These are phyloP conservation scores for mouse (Mus musculus) DNA, from an alignment of 2,113 vertebrate species.

Conservation along the genomic window GRCm39 chr1:79460001-79460500, in stretches of 20 bases:
- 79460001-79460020: not conserved
- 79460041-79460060: not conserved
- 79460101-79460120: not conserved
- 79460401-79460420: not conserved
- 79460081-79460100: not conserved
- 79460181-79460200: not conserved
- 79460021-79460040: too few relatives aligned
- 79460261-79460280: too few relatives aligned
- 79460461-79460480: too few relatives aligned
- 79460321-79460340: not conserved
- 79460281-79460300: not conserved
- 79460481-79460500: too few relatives aligned
- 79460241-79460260: not conserved
- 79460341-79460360: not conserved
- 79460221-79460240: not conserved
- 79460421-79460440: not conserved
- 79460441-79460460: too few relatives aligned
- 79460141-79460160: not conserved
- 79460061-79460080: not conserved
- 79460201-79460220: not conserved
- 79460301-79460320: not conserved
- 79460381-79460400: not conserved
- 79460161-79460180: not conserved
- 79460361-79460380: not conserved
- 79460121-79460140: not conserved